Evolutionary conservation across 1,140 invertebrate genomes (phyloP).

Genomic region (Platorchestia sp.): DNA sequence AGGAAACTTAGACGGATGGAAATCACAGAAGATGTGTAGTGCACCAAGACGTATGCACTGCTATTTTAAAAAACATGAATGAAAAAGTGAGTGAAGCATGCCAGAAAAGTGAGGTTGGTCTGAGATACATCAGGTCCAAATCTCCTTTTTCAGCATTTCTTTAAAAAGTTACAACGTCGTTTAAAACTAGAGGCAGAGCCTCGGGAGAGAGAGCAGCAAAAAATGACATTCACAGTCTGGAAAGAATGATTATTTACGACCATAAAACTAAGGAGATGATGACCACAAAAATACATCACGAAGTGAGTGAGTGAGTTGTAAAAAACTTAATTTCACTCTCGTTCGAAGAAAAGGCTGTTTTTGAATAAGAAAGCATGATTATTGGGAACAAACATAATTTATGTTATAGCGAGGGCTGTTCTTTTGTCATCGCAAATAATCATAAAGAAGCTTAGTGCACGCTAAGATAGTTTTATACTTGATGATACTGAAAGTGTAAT

Average conservation of each 20-base stretch:
- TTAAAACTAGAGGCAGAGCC: not conserved
- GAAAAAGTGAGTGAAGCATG: not conserved
- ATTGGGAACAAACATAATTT: not conserved
- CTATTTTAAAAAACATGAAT: too few relatives aligned
- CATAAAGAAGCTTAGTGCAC: not conserved
- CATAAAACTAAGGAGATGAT: not conserved
- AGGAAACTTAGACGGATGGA: not conserved
- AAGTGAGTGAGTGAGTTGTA: not conserved
- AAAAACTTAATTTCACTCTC: not conserved
- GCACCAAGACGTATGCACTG: not conserved
- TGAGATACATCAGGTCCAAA: not conserved
- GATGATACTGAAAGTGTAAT: not conserved
- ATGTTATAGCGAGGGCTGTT: not conserved
- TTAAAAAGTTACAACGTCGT: not conserved
- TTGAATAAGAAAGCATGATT: not conserved
- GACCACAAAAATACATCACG: not conserved
- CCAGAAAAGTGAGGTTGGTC: not conserved
- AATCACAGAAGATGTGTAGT: too few relatives aligned
- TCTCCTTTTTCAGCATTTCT: not conserved
- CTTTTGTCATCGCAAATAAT: not conserved
- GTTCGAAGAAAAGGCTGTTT: not conserved
- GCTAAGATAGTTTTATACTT: not conserved
- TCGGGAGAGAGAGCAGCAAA: not conserved
- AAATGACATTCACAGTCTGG: not conserved
- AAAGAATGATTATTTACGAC: not conserved